Conservation (phyloP, 2,113 vertebrate species). For the Lepidothrix coronata region DNA sequence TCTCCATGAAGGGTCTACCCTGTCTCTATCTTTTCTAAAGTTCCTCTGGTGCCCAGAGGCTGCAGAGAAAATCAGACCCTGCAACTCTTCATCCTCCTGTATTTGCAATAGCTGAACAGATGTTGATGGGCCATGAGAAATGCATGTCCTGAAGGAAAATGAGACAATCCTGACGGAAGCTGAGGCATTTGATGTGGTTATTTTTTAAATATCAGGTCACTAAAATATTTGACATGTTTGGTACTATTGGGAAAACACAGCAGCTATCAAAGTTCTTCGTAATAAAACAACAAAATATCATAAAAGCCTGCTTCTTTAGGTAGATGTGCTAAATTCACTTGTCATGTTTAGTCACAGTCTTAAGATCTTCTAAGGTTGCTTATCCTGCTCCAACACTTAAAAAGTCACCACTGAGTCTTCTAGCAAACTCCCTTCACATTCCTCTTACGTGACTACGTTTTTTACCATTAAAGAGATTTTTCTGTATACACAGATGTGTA, state of each 20-base stretch:
- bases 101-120: not conserved
- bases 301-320: not conserved
- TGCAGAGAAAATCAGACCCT: not conserved
- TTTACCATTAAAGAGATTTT: conserved; percentile 25
- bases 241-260: not conserved
- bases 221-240: not conserved
- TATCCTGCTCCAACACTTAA: not conserved
- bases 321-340: not conserved
- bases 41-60: not conserved
- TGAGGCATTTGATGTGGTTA: not conserved
- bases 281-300: not conserved
- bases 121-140: not conserved
- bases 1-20: not conserved
- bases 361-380: not conserved
- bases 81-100: not conserved
- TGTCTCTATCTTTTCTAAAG: not conserved
- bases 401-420: not conserved
- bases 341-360: not conserved
- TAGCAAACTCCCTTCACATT: not conserved
- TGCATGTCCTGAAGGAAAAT: not conserved
- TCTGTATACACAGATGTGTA: not conserved
- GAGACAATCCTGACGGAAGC: not conserved
- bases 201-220: not conserved
- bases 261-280: not conserved
- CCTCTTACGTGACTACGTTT: not conserved